phyloP scores from a whole-genome alignment of 1,140 invertebrate genomes.

The Drosophila orosa region DNA sequence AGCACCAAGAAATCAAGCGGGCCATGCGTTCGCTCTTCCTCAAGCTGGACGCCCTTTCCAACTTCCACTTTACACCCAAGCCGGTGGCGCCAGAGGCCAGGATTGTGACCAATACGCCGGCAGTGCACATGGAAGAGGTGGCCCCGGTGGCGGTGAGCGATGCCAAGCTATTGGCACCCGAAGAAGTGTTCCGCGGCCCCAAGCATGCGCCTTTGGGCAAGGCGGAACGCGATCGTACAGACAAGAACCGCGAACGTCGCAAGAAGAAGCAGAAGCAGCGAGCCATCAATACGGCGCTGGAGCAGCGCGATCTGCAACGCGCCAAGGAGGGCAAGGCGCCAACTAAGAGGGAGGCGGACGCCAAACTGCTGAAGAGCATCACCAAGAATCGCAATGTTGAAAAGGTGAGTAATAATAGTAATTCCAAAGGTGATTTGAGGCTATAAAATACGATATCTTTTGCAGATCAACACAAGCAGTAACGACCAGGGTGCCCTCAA shows the following conservation, averaged over 20 bases:
- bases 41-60: constrained; percentile 96
- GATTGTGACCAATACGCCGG: constrained; percentile 95
- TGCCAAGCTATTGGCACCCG: constrained; percentile 94
- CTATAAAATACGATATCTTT: constrained; percentile 12
- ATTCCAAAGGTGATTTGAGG: background rate
- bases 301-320: constrained; percentile 84
- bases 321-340: constrained; percentile 85
- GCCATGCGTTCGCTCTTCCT: constrained; percentile 92
- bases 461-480: constrained; percentile 83
- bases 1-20: constrained; percentile 90
- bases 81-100: constrained; percentile 93
- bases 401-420: constrained; percentile 80
- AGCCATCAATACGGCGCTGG: constrained; percentile 86
- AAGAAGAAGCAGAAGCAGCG: constrained; percentile 93
- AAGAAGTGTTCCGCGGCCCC: constrained; percentile 94
- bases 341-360: constrained; percentile 86
- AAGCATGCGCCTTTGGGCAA: constrained; percentile 92
- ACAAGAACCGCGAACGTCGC: constrained; percentile 94
- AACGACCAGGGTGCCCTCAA: constrained; percentile 86
- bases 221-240: constrained; percentile 92
- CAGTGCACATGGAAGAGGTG: constrained; percentile 98
- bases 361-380: constrained; percentile 86
- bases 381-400: constrained; percentile 88
- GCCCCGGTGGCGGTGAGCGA: constrained; percentile 94
- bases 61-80: constrained; percentile 97